These are phyloP conservation scores for Suncus etruscus DNA, from an alignment of 2,113 vertebrate species.

Conservation along the genomic window DNA sequence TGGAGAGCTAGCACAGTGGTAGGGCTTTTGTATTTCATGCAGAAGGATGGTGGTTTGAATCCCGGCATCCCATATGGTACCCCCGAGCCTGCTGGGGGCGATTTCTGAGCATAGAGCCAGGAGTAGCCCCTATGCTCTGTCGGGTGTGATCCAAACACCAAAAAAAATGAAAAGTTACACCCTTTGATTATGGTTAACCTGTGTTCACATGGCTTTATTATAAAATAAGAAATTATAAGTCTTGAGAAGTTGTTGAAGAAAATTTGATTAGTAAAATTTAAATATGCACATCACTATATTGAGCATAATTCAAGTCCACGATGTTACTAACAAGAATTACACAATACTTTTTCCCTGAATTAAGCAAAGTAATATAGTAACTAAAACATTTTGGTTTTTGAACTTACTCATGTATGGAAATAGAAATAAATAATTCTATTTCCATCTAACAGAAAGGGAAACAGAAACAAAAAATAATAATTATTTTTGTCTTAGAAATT, in stretches of 20 bases:
- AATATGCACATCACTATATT: background rate
- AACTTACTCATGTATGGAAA: slow-evolving; percentile 66
- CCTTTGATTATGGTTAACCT: background rate
- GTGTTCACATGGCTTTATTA: background rate
- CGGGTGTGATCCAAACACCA: too few species aligned
- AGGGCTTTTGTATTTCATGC: too few species aligned
- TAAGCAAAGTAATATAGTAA: slow-evolving; percentile 66
- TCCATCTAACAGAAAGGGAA: slow-evolving; percentile 32
- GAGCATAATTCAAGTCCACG: slow-evolving; percentile 51
- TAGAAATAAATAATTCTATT: slow-evolving; percentile 51
- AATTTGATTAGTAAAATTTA: background rate
- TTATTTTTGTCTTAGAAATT: slow-evolving; percentile 74
- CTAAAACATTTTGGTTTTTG: slow-evolving; percentile 62
- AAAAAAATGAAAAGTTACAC: background rate
- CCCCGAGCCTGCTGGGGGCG: too few species aligned
- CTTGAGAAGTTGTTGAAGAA: background rate
- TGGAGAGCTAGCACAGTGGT: too few species aligned
- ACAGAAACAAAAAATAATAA: slow-evolving; percentile 62
- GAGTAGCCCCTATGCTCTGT: too few species aligned
- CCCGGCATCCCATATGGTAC: too few species aligned
- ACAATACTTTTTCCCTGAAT: slow-evolving; percentile 69
- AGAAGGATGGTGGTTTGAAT: too few species aligned
- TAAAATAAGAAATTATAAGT: background rate
- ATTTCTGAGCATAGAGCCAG: too few species aligned
- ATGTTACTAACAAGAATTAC: slow-evolving; percentile 39